phyloP scores from a whole-genome alignment of 1,140 invertebrate genomes.

The Pseudachorutes palmiensis region DNA sequence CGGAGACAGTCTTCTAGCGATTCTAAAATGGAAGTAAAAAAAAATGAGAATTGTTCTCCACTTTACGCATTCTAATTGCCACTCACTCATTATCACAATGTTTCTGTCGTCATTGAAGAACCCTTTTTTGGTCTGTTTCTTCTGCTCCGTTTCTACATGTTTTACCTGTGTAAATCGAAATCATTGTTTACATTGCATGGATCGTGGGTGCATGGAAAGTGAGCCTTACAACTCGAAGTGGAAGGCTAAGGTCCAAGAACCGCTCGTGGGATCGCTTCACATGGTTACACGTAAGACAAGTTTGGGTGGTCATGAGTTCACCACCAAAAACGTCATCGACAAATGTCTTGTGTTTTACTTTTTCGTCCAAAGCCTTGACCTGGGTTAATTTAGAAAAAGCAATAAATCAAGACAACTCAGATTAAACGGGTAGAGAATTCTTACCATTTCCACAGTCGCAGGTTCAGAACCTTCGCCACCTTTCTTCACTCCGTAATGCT shows the following conservation, averaged over 20 bases:
- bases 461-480: constrained; percentile 47
- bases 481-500: constrained; percentile 59
- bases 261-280: constrained; percentile 78
- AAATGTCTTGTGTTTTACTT: constrained; percentile 52
- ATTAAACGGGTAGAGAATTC: too few species aligned
- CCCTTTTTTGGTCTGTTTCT: constrained; percentile 17
- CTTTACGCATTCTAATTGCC: too few species aligned
- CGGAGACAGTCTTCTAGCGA: constrained; percentile 26
- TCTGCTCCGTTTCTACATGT: background rate
- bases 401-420: background rate
- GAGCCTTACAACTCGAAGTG: constrained; percentile 51
- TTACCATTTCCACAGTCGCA: constrained; percentile 62
- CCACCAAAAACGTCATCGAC: constrained; percentile 82
- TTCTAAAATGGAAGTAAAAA: constrained; percentile 15
- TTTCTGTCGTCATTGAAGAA: constrained; percentile 19
- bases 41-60: too few species aligned
- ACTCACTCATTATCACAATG: constrained; percentile 26
- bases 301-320: constrained; percentile 74
- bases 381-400: too few species aligned
- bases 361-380: constrained; percentile 35
- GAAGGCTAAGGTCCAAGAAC: constrained; percentile 88
- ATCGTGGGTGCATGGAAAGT: background rate
- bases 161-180: background rate
- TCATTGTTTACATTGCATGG: too few species aligned
- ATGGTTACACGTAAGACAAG: constrained; percentile 80